phyloP scores from a whole-genome alignment of 1,140 invertebrate species.

The Thrips palmi region DNA sequence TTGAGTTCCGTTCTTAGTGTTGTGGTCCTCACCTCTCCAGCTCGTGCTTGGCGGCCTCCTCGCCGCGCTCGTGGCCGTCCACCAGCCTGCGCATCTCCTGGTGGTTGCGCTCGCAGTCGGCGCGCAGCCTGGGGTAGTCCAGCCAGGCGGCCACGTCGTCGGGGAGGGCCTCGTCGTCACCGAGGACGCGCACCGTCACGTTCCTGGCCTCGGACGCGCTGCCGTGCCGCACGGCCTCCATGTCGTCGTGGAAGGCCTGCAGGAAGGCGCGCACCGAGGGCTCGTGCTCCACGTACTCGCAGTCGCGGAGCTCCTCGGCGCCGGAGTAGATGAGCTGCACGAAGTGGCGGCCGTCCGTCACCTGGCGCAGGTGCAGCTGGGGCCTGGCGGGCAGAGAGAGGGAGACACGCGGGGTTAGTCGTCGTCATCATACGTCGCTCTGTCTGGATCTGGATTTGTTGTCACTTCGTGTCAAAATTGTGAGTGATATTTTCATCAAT shows the following conservation, averaged over 20 bases:
- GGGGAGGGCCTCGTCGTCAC: conserved; percentile 22
- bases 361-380: too few species aligned
- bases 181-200: conserved; percentile 24
- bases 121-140: conserved; percentile 12
- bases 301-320: conserved; percentile 35
- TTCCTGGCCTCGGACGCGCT: conserved; percentile 17
- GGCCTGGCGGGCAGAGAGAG: too few species aligned
- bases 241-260: conserved; percentile 30
- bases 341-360: conserved; percentile 40
- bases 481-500: too few species aligned
- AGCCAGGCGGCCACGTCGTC: conserved; percentile 27
- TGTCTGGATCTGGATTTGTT: too few species aligned
- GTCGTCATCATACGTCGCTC: too few species aligned
- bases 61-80: not conserved
- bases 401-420: too few species aligned
- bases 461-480: too few species aligned
- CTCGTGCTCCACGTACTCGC: conserved; percentile 36
- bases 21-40: conserved; percentile 8
- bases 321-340: conserved; percentile 45
- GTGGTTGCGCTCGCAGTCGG: conserved; percentile 12
- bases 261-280: conserved; percentile 32
- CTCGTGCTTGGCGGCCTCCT: conserved; percentile 5
- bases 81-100: conserved; percentile 11
- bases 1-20: too few species aligned
- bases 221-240: conserved; percentile 28